Percentiles rank a stretch among this genome's conserved stretches.
Evolutionary conservation across 2,797 vertebrate species (phyloP).

Genomic region (Danionella dracula): DNA sequence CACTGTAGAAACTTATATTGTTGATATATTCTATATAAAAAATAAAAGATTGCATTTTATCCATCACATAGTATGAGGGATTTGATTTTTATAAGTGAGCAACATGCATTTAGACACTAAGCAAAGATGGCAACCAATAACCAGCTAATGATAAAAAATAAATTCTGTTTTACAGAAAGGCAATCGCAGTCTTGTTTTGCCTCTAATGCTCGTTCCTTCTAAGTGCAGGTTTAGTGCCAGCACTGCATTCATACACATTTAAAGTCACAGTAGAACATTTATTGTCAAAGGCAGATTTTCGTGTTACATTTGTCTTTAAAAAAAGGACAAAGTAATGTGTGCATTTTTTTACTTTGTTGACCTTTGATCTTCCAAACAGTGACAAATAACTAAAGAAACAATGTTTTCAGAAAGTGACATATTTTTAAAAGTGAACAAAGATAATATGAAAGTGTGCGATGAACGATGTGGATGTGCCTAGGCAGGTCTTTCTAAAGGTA

Average conservation of each 20-base stretch:
- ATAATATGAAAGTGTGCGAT: too few species aligned
- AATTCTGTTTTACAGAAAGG: too few species aligned
- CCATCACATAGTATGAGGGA: neutral
- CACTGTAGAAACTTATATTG: neutral
- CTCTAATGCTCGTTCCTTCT: neutral
- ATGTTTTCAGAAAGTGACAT: too few species aligned
- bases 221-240: neutral
- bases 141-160: slow-evolving; percentile 22
- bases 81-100: neutral
- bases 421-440: too few species aligned
- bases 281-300: slow-evolving; percentile 7
- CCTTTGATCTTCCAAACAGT: too few species aligned
- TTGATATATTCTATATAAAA: neutral
- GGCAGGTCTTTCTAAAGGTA: too few species aligned
- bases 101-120: slow-evolving; percentile 1
- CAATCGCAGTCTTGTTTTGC: slow-evolving; percentile 16
- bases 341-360: too few species aligned
- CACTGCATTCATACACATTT: neutral
- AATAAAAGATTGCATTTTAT: too few species aligned
- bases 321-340: too few species aligned
- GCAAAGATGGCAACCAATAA: neutral
- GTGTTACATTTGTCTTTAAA: too few species aligned
- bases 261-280: neutral
- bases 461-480: too few species aligned
- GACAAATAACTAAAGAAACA: too few species aligned